Conservation (phyloP, 2,113 vertebrate genomes). For the Labrus mixtus region DNA sequence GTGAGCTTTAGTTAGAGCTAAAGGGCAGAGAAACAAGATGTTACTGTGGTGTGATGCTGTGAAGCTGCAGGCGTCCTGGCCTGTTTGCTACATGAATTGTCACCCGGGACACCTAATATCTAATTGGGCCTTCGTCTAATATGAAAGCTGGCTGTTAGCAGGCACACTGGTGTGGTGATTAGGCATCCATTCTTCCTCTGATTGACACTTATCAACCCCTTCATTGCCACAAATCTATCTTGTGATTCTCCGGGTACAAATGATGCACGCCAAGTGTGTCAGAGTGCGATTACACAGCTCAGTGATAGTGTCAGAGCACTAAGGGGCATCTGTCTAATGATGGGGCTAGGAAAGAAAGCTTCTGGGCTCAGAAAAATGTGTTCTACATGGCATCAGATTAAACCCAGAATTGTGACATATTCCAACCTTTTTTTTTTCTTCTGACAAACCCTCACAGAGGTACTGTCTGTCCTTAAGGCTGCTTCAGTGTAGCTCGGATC, state of each 20-base stretch:
- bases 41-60: too few relatives aligned
- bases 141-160: slow-evolving; percentile 64
- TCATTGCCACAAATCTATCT: slow-evolving; percentile 51
- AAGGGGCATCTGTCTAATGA: slow-evolving; percentile 67
- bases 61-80: slow-evolving; percentile 30
- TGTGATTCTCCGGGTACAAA: slow-evolving; percentile 51
- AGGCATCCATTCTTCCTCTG: slow-evolving; percentile 54
- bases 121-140: slow-evolving; percentile 63
- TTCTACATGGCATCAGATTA: slow-evolving; percentile 45
- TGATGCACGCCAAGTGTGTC: slow-evolving; percentile 63
- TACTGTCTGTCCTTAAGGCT: slow-evolving; percentile 14
- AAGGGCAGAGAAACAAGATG: slow-evolving; percentile 16
- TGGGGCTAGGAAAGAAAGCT: slow-evolving; percentile 45
- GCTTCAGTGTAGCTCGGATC: slow-evolving; percentile 23
- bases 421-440: slow-evolving; percentile 31
- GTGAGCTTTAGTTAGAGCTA: slow-evolving; percentile 6
- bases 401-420: slow-evolving; percentile 51
- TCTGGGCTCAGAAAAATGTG: slow-evolving; percentile 21
- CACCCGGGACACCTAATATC: slow-evolving; percentile 55
- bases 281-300: slow-evolving; percentile 68
- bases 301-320: slow-evolving; percentile 61
- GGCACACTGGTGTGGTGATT: slow-evolving; percentile 51
- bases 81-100: slow-evolving; percentile 55
- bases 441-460: slow-evolving; percentile 32
- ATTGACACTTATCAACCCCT: slow-evolving; percentile 57